phyloP scores from a whole-genome alignment of 2,113 vertebrate species.

The Sylvicapra grimmia region DNA sequence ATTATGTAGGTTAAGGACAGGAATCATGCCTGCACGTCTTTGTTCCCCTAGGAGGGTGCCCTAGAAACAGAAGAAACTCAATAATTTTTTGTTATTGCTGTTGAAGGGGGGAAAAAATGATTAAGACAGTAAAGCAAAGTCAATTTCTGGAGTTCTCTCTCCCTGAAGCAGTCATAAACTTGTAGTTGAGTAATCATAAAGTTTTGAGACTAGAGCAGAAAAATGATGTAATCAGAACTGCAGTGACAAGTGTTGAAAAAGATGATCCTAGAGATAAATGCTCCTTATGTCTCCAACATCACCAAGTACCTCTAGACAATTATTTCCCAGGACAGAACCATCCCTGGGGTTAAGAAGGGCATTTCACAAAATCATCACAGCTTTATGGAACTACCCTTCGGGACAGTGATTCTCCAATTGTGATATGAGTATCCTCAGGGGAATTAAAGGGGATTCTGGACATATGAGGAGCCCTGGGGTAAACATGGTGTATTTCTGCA shows the following conservation, averaged over 20 bases:
- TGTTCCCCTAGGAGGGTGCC: background rate
- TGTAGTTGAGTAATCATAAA: slow-evolving; percentile 34
- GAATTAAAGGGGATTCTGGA: background rate
- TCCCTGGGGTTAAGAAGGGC: slow-evolving; percentile 27
- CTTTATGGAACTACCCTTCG: background rate
- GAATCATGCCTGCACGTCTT: background rate
- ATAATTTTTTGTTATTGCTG: slow-evolving; percentile 40
- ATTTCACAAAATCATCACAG: slow-evolving; percentile 27
- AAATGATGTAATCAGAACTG: slow-evolving; percentile 28
- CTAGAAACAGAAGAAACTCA: slow-evolving; percentile 28
- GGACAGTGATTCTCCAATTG: background rate
- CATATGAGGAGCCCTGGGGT: background rate
- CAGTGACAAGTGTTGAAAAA: slow-evolving; percentile 37
- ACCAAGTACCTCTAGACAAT: slow-evolving; percentile 38
- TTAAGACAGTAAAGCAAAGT: slow-evolving; percentile 48
- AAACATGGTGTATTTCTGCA: background rate
- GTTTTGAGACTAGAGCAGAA: slow-evolving; percentile 23
- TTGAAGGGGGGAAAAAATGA: slow-evolving; percentile 39
- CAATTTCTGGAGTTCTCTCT: slow-evolving; percentile 42
- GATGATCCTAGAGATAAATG: slow-evolving; percentile 38
- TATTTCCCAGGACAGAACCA: background rate
- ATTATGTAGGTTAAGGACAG: background rate
- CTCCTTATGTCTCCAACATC: slow-evolving; percentile 16
- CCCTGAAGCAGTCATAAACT: slow-evolving; percentile 47
- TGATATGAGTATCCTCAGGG: background rate